Conservation (phyloP, 2,797 vertebrate species). For the Mormyrops boulengeri region DNA sequence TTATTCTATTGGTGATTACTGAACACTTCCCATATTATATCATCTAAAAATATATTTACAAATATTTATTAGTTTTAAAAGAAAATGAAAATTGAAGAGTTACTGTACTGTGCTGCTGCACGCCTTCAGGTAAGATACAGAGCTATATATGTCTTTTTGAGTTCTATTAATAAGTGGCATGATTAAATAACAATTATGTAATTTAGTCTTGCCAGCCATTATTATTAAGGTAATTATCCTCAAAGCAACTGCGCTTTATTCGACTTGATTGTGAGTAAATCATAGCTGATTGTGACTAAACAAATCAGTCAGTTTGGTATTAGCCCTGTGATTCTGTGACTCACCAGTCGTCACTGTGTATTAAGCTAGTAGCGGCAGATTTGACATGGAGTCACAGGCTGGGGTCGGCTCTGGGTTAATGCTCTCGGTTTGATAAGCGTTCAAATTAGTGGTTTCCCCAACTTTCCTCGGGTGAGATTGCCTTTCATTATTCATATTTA, state of each 20-base stretch:
- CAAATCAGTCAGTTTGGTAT: not conserved
- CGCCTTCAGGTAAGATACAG: not conserved
- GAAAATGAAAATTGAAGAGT: not conserved
- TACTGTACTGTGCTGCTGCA: not conserved
- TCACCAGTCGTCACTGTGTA: not conserved
- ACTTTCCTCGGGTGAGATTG: not conserved
- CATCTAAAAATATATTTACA: not conserved
- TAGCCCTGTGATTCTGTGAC: not conserved
- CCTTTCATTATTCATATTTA: constrained; percentile 5
- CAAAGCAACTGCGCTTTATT: not conserved
- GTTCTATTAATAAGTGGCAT: constrained; percentile 3
- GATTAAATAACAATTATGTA: not conserved
- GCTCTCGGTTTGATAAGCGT: not conserved
- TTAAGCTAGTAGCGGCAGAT: not conserved
- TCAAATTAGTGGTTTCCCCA: not conserved
- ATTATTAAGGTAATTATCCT: constrained; percentile 10
- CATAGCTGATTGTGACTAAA: not conserved
- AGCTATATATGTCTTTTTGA: not conserved
- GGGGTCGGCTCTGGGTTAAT: not conserved
- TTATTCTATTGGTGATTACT: not conserved
- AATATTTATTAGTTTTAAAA: not conserved
- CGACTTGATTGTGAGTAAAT: not conserved
- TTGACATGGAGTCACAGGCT: not conserved
- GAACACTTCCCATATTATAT: not conserved
- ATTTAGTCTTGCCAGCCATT: not conserved